Evolutionary conservation across 2,797 vertebrate genomes (phyloP), one percentile per base, ranked within the genome.

Genomic region (Poliocrania exsul): DNA sequence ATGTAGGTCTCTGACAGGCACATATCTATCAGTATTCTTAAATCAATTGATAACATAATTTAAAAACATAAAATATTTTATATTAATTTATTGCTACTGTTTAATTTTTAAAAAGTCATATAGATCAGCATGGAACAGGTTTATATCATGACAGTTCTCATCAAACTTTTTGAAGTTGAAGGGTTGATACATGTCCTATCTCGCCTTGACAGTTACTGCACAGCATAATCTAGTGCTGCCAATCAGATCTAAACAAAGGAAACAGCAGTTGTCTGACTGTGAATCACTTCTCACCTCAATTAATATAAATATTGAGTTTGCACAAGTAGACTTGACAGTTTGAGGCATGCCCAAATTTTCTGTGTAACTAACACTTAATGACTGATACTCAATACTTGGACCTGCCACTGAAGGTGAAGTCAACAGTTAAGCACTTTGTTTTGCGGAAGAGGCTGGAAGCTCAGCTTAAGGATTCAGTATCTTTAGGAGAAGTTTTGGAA

Each of bases 221-320:
- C 50, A 73, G 80, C 92, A 88, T 95, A 95, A 95, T 95, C 88
- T 54, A 75, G 57, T 18, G n/a, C 61, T 95, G 95, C 90, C 90
- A 91, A 95, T 96, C 93, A 95, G 92, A 95, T 95, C 23, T 5
- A 9, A 95, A 96, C 88, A 95, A 93, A 95, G 91, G 69, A 84
- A 95, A 81, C 40, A 92, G 74, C 44, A 81, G 90, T 92, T 94
- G 79, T 81, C 80, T 96, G 89, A 88, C 78, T 72, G 37, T 94
- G 92, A 96, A 96, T 96, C 95, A 97, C 94, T 96, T 93, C 90
- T 92, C 84, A 94, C 81, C 73, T 96, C 92, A 84, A 91, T 91
- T 97, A 91, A 91, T 91, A 86, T 47, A 73, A 95, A 94, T 90
- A 96, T 53, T 86, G 66, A 91, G 67, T 81, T 95, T 96, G 91